Base-by-base conservation (phyloP, 2,888 invertebrate genomes). In the Clivina fossor region DNA sequence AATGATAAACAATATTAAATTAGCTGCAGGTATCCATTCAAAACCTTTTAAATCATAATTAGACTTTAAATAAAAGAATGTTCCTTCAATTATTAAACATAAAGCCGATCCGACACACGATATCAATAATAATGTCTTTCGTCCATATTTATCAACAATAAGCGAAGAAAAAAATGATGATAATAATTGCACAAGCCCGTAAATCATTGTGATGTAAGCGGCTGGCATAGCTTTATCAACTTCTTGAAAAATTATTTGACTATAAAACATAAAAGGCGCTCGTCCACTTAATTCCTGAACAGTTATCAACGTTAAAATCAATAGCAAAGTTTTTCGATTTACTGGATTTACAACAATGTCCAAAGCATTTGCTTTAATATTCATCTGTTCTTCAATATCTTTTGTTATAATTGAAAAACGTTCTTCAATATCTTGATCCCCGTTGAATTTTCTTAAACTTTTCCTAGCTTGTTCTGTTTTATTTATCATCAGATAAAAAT, bases 181-280 rank as follows among this genome's bases (percentile, higher is more conserved):
- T 1, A 80, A 70, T 2, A 82, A 74, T 71, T 82, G 82, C 32
- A 81, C 76, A 38, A 76, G 75, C 50, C 71, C 71, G 47, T 68
- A 72, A 15, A 71, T 61, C 30, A 68, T 68, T 0, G 71, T 65
- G 1, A 66, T 66, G 3, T 63, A 57, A 18, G 56, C 65, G 3
- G 78, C 72, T 1, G 77, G 74, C 1, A 76, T 61, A 28, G 72
- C 64, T 58, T 70, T 72, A 11, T 69, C 68, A 0, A 71, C 65
- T 41, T 75, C 73, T 11, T 74, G 61, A 20, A 78, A 71, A 3
- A 78, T 70, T 1, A 74, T 74, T 59, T 83, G 81, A 3, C 82
- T 79, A 65, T 83, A 83, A 4, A 82, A 80, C 0, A 81, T 78
- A 2, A 84, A 77, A 0, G 82, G 82, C 20, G 81, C 81, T 48